A percentile compares a stretch with the other conserved stretches of the same genome.
Conservation (phyloP, 2,113 vertebrate genomes). For the Benitochromis conjunctus region DNA sequence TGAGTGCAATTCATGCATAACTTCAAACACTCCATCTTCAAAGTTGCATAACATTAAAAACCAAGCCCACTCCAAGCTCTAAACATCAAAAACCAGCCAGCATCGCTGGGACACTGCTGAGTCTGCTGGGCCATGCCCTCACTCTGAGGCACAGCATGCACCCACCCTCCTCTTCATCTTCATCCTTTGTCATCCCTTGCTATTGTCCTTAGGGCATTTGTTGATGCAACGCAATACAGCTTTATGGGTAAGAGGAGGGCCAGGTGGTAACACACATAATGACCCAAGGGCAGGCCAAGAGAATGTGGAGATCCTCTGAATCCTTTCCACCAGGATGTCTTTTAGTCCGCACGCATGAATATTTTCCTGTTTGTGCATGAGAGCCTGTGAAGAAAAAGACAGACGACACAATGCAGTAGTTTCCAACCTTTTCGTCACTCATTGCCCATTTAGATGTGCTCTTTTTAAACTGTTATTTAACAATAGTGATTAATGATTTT, state of each 20-base stretch:
- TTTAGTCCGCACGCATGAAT: background rate
- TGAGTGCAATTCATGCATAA: slow-evolving; percentile 77
- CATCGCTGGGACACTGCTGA: slow-evolving; percentile 56
- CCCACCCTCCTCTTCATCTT: slow-evolving; percentile 51
- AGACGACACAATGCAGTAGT: background rate
- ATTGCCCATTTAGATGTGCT: background rate
- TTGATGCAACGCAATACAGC: background rate
- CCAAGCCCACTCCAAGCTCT: slow-evolving; percentile 47
- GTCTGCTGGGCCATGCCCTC: slow-evolving; percentile 47
- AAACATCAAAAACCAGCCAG: slow-evolving; percentile 61
- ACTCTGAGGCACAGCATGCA: slow-evolving; percentile 42
- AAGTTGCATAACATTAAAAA: slow-evolving; percentile 77
- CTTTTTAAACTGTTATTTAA: background rate
- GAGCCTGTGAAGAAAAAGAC: background rate
- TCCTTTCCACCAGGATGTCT: background rate
- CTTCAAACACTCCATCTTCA: slow-evolving; percentile 75
- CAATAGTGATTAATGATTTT: background rate
- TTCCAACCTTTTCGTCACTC: background rate
- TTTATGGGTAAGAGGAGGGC: slow-evolving; percentile 35
- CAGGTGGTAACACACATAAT: slow-evolving; percentile 37
- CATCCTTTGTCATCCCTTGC: slow-evolving; percentile 44
- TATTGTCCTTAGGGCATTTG: slow-evolving; percentile 45
- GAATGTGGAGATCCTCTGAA: background rate
- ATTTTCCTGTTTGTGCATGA: background rate
- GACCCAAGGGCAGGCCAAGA: slow-evolving; percentile 10